phyloP scores from a whole-genome alignment of 2,797 vertebrate genomes.

The Poeciliopsis presidionis region DNA sequence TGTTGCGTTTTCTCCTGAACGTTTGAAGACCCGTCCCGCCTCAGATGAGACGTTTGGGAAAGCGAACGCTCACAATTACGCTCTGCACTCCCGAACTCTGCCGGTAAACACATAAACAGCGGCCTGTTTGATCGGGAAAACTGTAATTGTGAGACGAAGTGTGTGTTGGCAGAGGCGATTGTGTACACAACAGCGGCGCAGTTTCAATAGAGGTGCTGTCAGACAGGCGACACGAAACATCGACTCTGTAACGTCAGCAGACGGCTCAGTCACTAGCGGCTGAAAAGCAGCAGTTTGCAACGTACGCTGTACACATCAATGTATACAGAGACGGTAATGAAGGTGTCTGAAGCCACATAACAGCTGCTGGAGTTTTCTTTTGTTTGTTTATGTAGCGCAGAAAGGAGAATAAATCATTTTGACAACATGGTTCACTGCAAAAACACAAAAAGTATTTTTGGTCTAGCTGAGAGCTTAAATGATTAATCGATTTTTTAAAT shows the following conservation, averaged over 20 bases:
- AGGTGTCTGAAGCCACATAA: slow-evolving; percentile 27
- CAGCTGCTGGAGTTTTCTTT: slow-evolving; percentile 31
- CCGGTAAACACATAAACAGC: slow-evolving; percentile 65
- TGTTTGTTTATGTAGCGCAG: slow-evolving; percentile 27
- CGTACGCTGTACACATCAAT: slow-evolving; percentile 26
- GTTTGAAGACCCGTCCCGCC: slow-evolving; percentile 12
- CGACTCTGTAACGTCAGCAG: slow-evolving; percentile 62
- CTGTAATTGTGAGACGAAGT: slow-evolving; percentile 39
- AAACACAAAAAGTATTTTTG: no score
- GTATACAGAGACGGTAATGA: slow-evolving; percentile 15
- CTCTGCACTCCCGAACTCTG: slow-evolving; percentile 44
- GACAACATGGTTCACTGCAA: background rate
- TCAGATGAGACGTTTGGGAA: slow-evolving; percentile 34
- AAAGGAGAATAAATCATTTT: background rate
- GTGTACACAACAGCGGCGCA: slow-evolving; percentile 72
- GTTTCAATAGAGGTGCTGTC: slow-evolving; percentile 81
- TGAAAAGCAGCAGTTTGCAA: slow-evolving; percentile 18
- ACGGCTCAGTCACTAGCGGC: slow-evolving; percentile 58
- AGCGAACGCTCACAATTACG: slow-evolving; percentile 39
- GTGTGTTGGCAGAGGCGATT: slow-evolving; percentile 44
- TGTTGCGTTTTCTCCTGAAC: background rate
- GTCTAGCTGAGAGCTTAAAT: no score
- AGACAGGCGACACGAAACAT: slow-evolving; percentile 73
- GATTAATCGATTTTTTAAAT: no score
- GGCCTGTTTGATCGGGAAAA: slow-evolving; percentile 59